Base-by-base conservation (phyloP, 1,140 invertebrate species). In the Colletes gigas region DNA sequence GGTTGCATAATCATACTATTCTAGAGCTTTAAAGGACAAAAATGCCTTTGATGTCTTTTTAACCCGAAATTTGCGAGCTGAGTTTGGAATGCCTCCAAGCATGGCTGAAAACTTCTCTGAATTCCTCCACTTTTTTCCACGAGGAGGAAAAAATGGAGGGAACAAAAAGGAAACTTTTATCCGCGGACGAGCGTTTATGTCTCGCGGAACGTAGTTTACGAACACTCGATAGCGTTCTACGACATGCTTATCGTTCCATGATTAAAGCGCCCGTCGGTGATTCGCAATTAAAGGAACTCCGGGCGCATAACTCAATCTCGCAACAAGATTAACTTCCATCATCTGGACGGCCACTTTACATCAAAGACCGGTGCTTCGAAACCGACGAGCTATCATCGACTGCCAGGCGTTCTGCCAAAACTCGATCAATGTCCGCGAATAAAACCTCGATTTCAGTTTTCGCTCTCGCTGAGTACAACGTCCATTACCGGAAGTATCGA, bases 301-400 rank as follows among this genome's bases (percentile, higher is more conserved):
- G 17, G 30, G 7, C 1, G 9, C 39, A 39, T 69, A 57, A 68
- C 50, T 77, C 52, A 69, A n/a, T 63, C 59, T n/a, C 8, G 15
- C 41, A 69, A 59, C 17, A 7, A 69, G 74, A 77, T 77, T 77
- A 77, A 21, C 54, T 47, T n/a, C 15, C n/a, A 59, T n/a, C 19
- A 55, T 77, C 19, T 5, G 15, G 19, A 14, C 4, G 19, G 21
- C 41, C 8, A 59, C 15, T 59, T 77, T 59, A 67, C 65, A 59
- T 76, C 39, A 30, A 69, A 59, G 65, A 55, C 50, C 3, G 2
- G 2, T 1, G 55, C 44, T 15, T 9, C 12, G 21, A 7, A 12
- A 21, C 12, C 10, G 1, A 5, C 15, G 14, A 47, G 60, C 5
- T 50, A 59, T 77, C 41, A 57, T 77, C 54, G 54, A 14, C n/a